phyloP scores from a whole-genome alignment of 2,113 vertebrate species.

The Centropristis striata region DNA sequence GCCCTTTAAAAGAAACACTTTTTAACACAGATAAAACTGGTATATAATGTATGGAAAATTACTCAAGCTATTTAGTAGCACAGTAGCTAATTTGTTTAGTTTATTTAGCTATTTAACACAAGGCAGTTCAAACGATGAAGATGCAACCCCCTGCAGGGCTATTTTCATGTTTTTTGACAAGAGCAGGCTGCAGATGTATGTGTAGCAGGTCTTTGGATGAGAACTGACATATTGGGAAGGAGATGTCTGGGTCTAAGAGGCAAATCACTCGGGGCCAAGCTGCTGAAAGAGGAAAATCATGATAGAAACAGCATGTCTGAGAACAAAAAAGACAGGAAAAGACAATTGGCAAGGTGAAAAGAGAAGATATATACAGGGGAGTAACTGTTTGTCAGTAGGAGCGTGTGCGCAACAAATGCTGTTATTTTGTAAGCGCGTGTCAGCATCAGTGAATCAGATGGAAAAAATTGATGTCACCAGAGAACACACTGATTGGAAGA shows the following conservation, averaged over 20 bases:
- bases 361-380: neutral
- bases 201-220: conserved; percentile 56
- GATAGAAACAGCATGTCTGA: conserved; percentile 17
- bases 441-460: conserved; percentile 22
- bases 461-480: conserved; percentile 18
- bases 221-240: conserved; percentile 55
- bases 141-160: conserved; percentile 5
- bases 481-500: conserved; percentile 25
- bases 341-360: neutral
- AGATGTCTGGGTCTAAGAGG: conserved; percentile 45
- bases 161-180: conserved; percentile 42
- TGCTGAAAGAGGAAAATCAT: conserved; percentile 48
- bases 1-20: no score
- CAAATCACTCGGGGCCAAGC: conserved; percentile 41
- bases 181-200: conserved; percentile 6
- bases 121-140: neutral
- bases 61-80: no score
- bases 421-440: conserved; percentile 5
- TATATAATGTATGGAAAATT: no score
- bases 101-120: neutral
- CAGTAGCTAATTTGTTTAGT: no score
- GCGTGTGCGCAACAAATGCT: conserved; percentile 13
- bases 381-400: conserved; percentile 6
- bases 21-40: no score
- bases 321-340: conserved; percentile 12